These are phyloP conservation scores for Saccostrea cuccullata DNA, from an alignment of 1,140 invertebrate genomes.

Conservation along the genomic window DNA sequence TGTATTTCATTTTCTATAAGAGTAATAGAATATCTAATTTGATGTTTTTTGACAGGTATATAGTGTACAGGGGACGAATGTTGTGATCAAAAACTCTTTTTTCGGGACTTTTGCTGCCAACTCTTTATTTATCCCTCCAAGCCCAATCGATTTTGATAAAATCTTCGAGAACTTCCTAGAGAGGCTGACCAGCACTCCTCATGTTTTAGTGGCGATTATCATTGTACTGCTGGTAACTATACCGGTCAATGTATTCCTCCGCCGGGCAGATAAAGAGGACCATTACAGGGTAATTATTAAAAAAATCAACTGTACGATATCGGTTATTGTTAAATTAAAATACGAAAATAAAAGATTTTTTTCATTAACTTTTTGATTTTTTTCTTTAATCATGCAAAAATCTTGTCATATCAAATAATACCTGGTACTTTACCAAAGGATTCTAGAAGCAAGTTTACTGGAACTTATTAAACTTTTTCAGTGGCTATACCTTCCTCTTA, in stretches of 20 bases:
- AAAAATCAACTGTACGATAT: no score
- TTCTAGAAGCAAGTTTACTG: no score
- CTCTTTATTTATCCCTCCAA: conserved; percentile 20
- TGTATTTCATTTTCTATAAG: no score
- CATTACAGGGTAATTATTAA: background rate
- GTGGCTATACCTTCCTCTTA: conserved; percentile 39
- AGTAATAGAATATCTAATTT: no score
- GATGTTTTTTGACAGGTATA: background rate
- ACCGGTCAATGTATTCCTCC: background rate
- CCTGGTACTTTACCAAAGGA: no score
- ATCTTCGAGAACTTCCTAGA: conserved; percentile 37
- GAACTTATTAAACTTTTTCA: background rate
- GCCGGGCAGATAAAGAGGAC: conserved; percentile 35
- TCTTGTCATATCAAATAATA: no score
- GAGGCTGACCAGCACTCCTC: conserved; percentile 7
- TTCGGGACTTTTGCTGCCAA: conserved; percentile 43
- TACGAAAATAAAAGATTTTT: no score
- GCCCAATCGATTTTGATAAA: conserved; percentile 6
- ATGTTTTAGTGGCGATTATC: background rate
- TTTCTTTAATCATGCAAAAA: no score
- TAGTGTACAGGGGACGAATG: background rate
- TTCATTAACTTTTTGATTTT: no score
- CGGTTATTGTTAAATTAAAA: no score
- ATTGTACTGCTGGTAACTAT: conserved; percentile 2
- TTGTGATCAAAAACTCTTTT: conserved; percentile 24